Evolutionary conservation across 2,797 vertebrate species (phyloP).

Genomic region (Lepus townsendii): DNA sequence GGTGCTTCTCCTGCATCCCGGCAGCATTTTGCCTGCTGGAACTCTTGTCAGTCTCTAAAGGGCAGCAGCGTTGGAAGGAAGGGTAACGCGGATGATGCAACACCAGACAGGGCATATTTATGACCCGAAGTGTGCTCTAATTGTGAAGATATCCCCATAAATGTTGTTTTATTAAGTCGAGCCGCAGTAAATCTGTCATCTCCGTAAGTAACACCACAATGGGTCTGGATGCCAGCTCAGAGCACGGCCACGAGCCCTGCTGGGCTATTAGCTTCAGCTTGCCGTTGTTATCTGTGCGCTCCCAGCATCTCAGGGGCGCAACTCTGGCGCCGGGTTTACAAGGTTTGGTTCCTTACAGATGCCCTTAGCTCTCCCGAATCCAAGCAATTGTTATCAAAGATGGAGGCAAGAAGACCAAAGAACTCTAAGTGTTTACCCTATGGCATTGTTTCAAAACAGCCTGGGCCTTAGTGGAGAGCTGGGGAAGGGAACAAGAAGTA

Average conservation of each 20-base stretch:
- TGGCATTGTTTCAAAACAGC: neutral
- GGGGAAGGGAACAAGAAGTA: neutral
- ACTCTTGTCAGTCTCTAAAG: neutral
- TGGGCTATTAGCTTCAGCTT: slow-evolving; percentile 19
- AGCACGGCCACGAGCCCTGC: slow-evolving; percentile 28
- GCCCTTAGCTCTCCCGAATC: slow-evolving; percentile 14
- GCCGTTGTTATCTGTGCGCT: neutral
- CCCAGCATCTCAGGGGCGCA: slow-evolving; percentile 43
- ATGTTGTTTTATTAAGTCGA: slow-evolving; percentile 65
- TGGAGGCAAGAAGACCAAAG: neutral
- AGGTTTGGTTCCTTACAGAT: slow-evolving; percentile 26
- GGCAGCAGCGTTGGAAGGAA: neutral
- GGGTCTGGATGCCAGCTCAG: slow-evolving; percentile 36
- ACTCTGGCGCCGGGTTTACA: neutral
- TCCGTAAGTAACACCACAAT: slow-evolving; percentile 36
- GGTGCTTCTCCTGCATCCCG: neutral
- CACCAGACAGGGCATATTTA: neutral
- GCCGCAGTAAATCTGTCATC: slow-evolving; percentile 77
- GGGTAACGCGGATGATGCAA: rapidly evolving
- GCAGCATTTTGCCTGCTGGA: neutral
- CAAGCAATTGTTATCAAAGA: neutral
- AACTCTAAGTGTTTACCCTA: neutral
- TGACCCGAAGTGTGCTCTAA: slow-evolving; percentile 58
- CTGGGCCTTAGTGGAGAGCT: neutral
- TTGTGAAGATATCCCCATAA: slow-evolving; percentile 65